Conservation (phyloP, 2,888 invertebrate genomes). For the Stenotaenia linearis region DNA sequence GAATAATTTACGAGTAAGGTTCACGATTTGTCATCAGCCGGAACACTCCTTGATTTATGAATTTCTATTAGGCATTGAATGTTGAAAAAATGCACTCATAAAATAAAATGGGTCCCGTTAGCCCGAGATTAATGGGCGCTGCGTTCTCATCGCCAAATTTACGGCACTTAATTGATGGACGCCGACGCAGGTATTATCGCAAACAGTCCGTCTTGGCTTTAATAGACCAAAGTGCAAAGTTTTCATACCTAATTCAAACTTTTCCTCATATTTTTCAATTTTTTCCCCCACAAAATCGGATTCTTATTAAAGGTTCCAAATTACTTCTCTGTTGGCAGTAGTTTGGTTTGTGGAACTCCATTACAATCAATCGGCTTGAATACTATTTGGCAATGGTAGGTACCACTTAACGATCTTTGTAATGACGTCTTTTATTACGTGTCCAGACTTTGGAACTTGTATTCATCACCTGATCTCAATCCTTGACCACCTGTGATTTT, state of each 20-base stretch:
- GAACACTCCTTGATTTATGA: conserved; percentile 19
- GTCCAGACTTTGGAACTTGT: background rate
- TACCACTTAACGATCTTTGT: background rate
- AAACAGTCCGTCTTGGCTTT: background rate
- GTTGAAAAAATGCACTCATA: conserved; percentile 19
- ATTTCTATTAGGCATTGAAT: conserved; percentile 15
- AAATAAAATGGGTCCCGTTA: conserved; percentile 15
- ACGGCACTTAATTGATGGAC: conserved; percentile 19
- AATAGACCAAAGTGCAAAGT: conserved; percentile 19
- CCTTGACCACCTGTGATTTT: conserved; percentile 28
- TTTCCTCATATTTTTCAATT: background rate
- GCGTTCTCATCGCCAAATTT: conserved; percentile 1
- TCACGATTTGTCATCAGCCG: conserved; percentile 15
- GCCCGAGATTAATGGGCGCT: conserved; percentile 7
- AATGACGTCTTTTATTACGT: background rate
- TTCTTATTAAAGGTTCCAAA: background rate
- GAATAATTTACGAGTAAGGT: background rate
- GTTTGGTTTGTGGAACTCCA: background rate
- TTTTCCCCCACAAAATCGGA: background rate
- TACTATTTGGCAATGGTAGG: background rate
- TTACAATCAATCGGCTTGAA: background rate
- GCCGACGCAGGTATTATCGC: conserved; percentile 11
- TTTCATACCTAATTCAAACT: background rate
- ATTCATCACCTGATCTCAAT: background rate
- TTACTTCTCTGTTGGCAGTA: background rate